Base-by-base conservation (phyloP, 2,888 invertebrate species). In the Cryptocephalus primarius region DNA sequence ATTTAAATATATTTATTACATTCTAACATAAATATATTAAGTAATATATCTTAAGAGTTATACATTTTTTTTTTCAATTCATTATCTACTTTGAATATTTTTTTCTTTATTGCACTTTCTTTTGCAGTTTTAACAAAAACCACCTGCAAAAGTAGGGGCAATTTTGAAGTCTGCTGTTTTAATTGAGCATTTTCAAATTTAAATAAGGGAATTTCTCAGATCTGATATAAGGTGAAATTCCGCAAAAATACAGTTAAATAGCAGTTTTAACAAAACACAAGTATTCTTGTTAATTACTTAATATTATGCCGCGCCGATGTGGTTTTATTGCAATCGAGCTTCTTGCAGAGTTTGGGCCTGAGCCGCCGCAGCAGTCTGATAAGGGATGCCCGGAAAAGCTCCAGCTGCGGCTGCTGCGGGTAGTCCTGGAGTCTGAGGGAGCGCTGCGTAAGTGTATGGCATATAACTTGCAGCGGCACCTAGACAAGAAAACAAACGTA, bases 371-470 rank as follows among this genome's bases (percentile, higher is more conserved):
- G 75, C 73, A n/a, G 76, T 73, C 57, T 78, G 77, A 59, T 79
- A 79, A 1, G 78, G 77, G 44, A 80, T 71, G 33, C 75, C 82
- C 1, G 83, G 83, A 54, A 85, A 79, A 9, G 82, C 75, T 32
- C 75, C 75, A 31, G 72, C 68, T 34, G 43, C 32, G 12, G 43
- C 32, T 4, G 42, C 42, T 39, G 75, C 70, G 14, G 74, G 77
- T 48, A 79, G 61, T 13, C 77, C 81, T 1, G 72, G 79, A 6
- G 72, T 70, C 57, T 75, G 76, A 39, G 82, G 85, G 54, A 86
- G 70, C 34, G 85, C 72, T 9, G 79, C 77, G 59, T 80, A 80
- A 57, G 85, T 84, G 69, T 86, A 86, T 1, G 82, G 85, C 72
- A 85, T 76, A 66, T 85, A 85, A 58, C 84, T 82, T 12, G 83